phyloP scores from a whole-genome alignment of 2,888 invertebrate species.

The Pollenia griseotomentosa region DNA sequence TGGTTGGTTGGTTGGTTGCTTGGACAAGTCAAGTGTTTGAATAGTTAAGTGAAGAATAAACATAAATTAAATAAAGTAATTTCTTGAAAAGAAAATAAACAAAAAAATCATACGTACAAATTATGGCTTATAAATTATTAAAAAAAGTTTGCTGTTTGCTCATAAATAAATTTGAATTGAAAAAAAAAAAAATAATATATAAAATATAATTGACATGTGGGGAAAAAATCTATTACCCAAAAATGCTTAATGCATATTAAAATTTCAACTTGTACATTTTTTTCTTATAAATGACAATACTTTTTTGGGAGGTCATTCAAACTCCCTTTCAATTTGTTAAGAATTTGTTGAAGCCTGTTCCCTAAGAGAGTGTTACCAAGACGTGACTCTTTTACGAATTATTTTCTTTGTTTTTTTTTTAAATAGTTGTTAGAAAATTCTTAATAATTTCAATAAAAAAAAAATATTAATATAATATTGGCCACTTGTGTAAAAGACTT shows the following conservation, averaged over 20 bases:
- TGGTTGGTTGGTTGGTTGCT: constrained; percentile 18
- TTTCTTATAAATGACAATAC: constrained; percentile 7
- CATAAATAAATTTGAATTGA: constrained; percentile 51
- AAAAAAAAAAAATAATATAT: constrained; percentile 12
- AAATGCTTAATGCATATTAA: constrained; percentile 59
- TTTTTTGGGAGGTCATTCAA: constrained; percentile 47
- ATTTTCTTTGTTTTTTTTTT: constrained; percentile 13
- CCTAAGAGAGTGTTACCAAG: constrained; percentile 38
- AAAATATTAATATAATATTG: constrained; percentile 18
- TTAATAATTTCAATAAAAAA: constrained; percentile 47
- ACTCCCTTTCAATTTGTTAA: constrained; percentile 46
- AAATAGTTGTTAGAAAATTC: constrained; percentile 47
- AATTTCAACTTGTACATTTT: not conserved
- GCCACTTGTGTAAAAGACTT: not conserved
- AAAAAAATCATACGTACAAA: not conserved
- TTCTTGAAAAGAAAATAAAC: constrained; percentile 32
- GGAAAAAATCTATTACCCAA: constrained; percentile 40
- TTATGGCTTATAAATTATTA: constrained; percentile 61
- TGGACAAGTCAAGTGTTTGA: constrained; percentile 67
- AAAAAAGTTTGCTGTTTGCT: constrained; percentile 41
- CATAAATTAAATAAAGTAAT: constrained; percentile 65
- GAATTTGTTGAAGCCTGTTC: not conserved
- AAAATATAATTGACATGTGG: constrained; percentile 1
- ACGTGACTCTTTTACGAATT: constrained; percentile 63
- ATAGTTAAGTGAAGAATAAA: constrained; percentile 69